Evolutionary conservation across 92 coral and sea anemone genomes (phyloP).

Genomic region (Epizoanthus rinbou): DNA sequence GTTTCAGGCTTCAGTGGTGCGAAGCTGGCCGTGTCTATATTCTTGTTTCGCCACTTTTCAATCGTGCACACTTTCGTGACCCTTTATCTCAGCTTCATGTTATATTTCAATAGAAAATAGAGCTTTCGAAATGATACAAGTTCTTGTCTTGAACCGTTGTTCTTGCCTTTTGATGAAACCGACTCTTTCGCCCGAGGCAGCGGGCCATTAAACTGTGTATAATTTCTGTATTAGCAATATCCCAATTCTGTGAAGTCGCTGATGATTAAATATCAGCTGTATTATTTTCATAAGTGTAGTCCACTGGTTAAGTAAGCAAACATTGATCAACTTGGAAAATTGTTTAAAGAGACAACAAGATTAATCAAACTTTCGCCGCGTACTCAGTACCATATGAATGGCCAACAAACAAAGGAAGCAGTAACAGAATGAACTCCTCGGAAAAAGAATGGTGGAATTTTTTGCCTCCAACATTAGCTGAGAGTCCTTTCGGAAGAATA

Average conservation of each 20-base stretch:
- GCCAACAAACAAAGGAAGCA: slow-evolving; percentile 4
- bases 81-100: neutral
- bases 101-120: neutral
- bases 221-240: slow-evolving; percentile 36
- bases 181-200: slow-evolving; percentile 38
- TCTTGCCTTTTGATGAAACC: slow-evolving; percentile 38
- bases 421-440: neutral
- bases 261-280: slow-evolving; percentile 38
- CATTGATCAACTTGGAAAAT: slow-evolving; percentile 35
- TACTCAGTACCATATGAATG: slow-evolving; percentile 11
- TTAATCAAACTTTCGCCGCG: slow-evolving; percentile 28
- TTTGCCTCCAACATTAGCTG: neutral
- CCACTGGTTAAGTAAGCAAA: slow-evolving; percentile 51
- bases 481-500: neutral
- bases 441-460: neutral
- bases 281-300: slow-evolving; percentile 31
- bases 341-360: slow-evolving; percentile 37
- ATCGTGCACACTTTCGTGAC: neutral
- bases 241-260: slow-evolving; percentile 31
- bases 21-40: neutral
- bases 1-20: slow-evolving; percentile 1
- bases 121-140: slow-evolving; percentile 9
- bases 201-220: slow-evolving; percentile 35
- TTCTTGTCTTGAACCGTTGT: slow-evolving; percentile 12
- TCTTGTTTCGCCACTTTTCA: neutral